Evolutionary conservation across 2,888 invertebrate genomes (phyloP).

Genomic region (Trichopria drosophilae): DNA sequence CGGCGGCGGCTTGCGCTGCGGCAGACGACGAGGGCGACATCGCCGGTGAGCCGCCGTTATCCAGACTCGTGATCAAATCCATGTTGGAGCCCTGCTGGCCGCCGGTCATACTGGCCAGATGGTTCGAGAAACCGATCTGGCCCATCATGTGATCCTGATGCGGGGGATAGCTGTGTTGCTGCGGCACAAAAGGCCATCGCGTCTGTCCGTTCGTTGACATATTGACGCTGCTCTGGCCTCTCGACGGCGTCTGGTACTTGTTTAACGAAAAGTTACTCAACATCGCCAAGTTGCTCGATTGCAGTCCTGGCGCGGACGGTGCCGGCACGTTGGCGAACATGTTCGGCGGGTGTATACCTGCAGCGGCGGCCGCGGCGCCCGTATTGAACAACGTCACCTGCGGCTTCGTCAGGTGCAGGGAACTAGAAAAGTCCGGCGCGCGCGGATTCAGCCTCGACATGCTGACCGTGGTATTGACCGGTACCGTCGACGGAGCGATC

Average conservation of each 20-base stretch:
- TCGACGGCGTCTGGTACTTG: conserved; percentile 47
- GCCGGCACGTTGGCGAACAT: conserved; percentile 51
- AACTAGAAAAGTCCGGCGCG: conserved; percentile 75
- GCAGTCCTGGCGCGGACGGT: conserved; percentile 44
- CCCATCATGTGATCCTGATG: conserved; percentile 53
- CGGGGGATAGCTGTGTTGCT: conserved; percentile 47
- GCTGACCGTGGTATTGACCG: conserved; percentile 60
- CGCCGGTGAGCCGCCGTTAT: conserved; percentile 58
- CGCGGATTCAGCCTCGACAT: conserved; percentile 77
- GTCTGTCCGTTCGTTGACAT: conserved; percentile 30
- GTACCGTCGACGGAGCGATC: conserved; percentile 47
- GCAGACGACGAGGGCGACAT: conserved; percentile 61
- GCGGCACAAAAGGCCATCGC: conserved; percentile 53
- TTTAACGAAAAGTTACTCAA: conserved; percentile 51
- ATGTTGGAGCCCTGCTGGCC: conserved; percentile 44
- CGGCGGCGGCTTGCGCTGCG: conserved; percentile 55
- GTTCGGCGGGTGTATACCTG: conserved; percentile 46
- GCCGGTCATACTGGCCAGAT: conserved; percentile 43
- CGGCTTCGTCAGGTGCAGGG: conserved; percentile 56
- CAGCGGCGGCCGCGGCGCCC: conserved; percentile 37
- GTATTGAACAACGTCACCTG: conserved; percentile 54
- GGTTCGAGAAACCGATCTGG: conserved; percentile 52
- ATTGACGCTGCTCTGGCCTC: conserved; percentile 24
- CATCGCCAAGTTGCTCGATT: conserved; percentile 51
- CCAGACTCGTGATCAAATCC: conserved; percentile 54